Evolutionary conservation across 1,140 invertebrate genomes (phyloP), one percentile per base, ranked within the genome.

Genomic region (Camponotus pennsylvanicus): DNA sequence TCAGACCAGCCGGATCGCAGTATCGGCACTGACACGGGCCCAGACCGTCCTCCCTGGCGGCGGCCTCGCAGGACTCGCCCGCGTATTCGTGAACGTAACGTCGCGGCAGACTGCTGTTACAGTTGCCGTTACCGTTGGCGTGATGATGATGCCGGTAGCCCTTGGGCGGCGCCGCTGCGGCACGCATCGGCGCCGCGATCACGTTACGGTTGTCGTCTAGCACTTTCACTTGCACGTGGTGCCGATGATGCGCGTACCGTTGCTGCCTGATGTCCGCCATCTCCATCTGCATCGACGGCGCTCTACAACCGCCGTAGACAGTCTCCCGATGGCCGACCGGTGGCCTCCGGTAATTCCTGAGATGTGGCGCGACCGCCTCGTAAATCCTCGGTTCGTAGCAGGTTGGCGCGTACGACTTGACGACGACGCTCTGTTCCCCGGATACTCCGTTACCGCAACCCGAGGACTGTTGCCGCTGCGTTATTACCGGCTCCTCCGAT

Each of bases 21-120:
- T 97, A 97, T 11, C 96, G 96, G 92, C 97, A 98, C 94, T 98
- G 97, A 94, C 97, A 98, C n/a, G 95, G 94, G 89, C 95, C 96
- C 67, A 95, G 95, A 32, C 95, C 95, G 64, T 93, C 89, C 11
- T 84, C 45, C 15, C 85, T 89, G 49, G 95, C 92, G 0, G 87
- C 91, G 7, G 94, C 93, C 21, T 95, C 93, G 90, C 94, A 93
- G 66, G 89, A 86, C 71, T 90, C 88, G 34, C 92, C 92, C 78
- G 94, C 93, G 59, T 91, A 92, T 37, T 94, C 94, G 61, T 95
- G 94, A 15, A 95, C 89, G 67, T 96, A 95, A 78, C 90, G 90
- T 37, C 80, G 79, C 85, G 73, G 77, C 67, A 86, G 34, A 71
- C 85, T 91, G 49, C 76, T 73, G 80, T 15, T 75, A 78, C 18